A percentile compares a stretch with the other conserved stretches of the same genome.
Evolutionary conservation across 1,140 invertebrate genomes (phyloP).

Genomic region (Pentalonia nigronervosa): DNA sequence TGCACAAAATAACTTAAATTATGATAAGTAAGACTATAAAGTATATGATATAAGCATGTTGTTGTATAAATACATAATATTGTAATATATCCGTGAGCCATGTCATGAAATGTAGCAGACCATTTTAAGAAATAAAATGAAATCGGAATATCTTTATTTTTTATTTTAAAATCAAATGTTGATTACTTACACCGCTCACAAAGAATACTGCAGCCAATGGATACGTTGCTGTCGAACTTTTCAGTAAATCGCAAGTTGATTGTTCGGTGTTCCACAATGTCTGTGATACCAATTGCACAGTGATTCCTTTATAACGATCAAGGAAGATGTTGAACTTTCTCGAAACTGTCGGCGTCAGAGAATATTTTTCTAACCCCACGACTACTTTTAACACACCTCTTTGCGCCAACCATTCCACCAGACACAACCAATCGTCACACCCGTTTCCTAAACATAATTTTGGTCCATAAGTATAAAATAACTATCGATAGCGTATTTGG

Average conservation of each 20-base stretch:
- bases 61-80: too few species aligned
- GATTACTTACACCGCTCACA: not conserved
- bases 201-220: conserved; percentile 53
- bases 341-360: not conserved
- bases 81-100: not conserved
- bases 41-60: too few species aligned
- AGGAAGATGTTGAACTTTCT: conserved; percentile 46
- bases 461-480: not conserved
- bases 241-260: conserved; percentile 11
- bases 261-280: conserved; percentile 14
- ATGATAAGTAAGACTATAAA: not conserved
- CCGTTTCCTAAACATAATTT: not conserved
- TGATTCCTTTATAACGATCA: not conserved
- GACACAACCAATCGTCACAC: conserved; percentile 36
- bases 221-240: not conserved
- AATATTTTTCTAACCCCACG: conserved; percentile 3
- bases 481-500: not conserved
- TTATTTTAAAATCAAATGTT: not conserved
- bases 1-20: not conserved
- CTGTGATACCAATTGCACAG: conserved; percentile 39
- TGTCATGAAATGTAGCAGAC: not conserved
- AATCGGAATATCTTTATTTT: not conserved
- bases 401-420: conserved; percentile 54
- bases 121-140: not conserved
- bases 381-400: conserved; percentile 50